These are phyloP conservation scores for Acrocephalus scirpaceus DNA, from an alignment of 2,797 vertebrate species.

Conservation along the genomic window DNA sequence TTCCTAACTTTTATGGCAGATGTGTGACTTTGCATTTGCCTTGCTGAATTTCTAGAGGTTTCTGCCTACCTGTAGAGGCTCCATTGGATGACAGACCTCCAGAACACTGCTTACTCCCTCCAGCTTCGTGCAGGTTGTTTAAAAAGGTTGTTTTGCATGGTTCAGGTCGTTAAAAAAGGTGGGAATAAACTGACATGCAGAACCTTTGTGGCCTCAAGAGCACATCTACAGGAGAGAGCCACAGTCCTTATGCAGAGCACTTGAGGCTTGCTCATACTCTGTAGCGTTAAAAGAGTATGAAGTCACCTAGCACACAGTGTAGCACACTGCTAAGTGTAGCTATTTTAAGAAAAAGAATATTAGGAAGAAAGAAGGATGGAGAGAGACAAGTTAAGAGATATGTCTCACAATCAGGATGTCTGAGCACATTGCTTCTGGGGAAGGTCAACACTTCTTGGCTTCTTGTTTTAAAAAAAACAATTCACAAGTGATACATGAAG, in stretches of 20 bases:
- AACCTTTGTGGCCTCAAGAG: neutral
- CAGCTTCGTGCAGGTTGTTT: neutral
- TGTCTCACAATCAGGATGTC: neutral
- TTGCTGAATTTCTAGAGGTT: neutral
- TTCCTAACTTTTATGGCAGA: neutral
- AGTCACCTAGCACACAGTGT: neutral
- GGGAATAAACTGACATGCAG: neutral
- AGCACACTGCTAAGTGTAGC: too few relatives aligned
- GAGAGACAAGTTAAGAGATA: neutral
- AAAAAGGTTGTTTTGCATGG: neutral
- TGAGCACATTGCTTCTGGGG: neutral
- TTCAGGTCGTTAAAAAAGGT: neutral
- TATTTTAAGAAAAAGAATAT: neutral
- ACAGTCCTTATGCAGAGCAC: neutral
- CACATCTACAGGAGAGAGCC: neutral
- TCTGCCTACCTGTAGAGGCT: neutral
- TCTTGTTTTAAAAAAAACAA: neutral
- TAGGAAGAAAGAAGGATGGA: neutral
- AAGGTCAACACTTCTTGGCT: neutral
- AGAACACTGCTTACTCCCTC: neutral
- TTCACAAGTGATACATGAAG: neutral
- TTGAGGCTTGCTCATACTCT: neutral
- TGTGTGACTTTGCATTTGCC: neutral
- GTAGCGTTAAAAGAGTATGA: neutral
- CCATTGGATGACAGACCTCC: neutral